Evolutionary conservation across 2,888 invertebrate species (phyloP).

Genomic region (Drosophila silvestris): DNA sequence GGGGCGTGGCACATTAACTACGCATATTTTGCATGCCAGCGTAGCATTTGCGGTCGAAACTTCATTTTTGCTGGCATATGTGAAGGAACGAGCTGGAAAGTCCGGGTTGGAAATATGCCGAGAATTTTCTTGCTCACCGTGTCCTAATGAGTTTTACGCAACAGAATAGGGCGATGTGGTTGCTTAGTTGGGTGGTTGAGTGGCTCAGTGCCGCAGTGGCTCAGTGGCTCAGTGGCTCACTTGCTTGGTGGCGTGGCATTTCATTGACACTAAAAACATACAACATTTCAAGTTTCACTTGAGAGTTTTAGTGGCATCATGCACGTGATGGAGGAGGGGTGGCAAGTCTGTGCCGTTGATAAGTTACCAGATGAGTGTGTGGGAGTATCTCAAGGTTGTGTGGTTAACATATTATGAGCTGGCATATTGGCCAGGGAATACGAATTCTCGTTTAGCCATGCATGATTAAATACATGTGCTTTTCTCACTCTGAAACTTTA

Average conservation of each 20-base stretch:
- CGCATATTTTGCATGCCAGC: slow-evolving; percentile 75
- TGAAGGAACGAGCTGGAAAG: slow-evolving; percentile 10
- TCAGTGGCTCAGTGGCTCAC: slow-evolving; percentile 6
- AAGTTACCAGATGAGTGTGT: slow-evolving; percentile 55
- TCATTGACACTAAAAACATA: slow-evolving; percentile 47
- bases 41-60: slow-evolving; percentile 68
- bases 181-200: slow-evolving; percentile 14
- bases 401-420: slow-evolving; percentile 47
- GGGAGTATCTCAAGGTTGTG: slow-evolving; percentile 28
- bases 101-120: slow-evolving; percentile 62
- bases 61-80: slow-evolving; percentile 69
- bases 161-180: slow-evolving; percentile 30
- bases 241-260: slow-evolving; percentile 20
- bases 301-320: slow-evolving; percentile 59
- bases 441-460: slow-evolving; percentile 50
- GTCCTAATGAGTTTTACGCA: slow-evolving; percentile 69
- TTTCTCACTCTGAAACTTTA: slow-evolving; percentile 56
- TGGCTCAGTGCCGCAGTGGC: slow-evolving; percentile 8
- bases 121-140: slow-evolving; percentile 60
- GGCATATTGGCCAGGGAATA: slow-evolving; percentile 63
- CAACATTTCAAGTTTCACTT: slow-evolving; percentile 70
- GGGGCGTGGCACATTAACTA: slow-evolving; percentile 63
- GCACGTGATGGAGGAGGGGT: background rate
- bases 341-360: slow-evolving; percentile 47
- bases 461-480: slow-evolving; percentile 70